Conservation (phyloP, 2,888 invertebrate species). For the Orchesellides sinensis region DNA sequence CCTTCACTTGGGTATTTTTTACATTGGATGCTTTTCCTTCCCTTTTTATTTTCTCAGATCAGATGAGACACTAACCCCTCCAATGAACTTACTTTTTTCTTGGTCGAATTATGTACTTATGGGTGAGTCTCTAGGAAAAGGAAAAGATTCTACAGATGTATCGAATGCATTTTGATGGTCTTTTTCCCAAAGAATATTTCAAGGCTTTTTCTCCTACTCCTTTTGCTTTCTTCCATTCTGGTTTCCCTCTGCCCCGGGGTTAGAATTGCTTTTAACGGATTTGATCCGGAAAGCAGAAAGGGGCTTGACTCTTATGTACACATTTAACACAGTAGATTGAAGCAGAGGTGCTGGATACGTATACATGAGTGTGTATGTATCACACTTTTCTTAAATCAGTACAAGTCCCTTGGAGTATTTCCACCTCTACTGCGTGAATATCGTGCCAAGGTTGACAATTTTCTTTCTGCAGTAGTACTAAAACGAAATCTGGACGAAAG, state of each 20-base stretch:
- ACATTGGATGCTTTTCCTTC: conserved; percentile 21
- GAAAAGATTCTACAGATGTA: conserved; percentile 14
- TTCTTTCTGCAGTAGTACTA: too few species aligned
- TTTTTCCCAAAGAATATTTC: conserved; percentile 28
- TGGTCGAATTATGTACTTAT: conserved; percentile 52
- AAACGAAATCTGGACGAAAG: too few species aligned
- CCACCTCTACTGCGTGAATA: conserved; percentile 13
- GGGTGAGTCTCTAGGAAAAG: conserved; percentile 16
- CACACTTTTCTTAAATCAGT: background rate
- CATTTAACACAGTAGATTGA: background rate
- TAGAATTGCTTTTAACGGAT: conserved; percentile 73
- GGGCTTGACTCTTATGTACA: conserved; percentile 26
- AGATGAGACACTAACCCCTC: conserved; percentile 56
- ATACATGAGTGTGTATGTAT: background rate
- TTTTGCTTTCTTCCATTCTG: conserved; percentile 22
- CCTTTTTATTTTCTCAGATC: conserved; percentile 30
- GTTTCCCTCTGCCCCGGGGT: conserved; percentile 65
- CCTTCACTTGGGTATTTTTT: conserved; percentile 4
- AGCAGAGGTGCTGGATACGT: background rate
- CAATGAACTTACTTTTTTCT: conserved; percentile 46
- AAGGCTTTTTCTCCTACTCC: conserved; percentile 28
- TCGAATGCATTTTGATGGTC: conserved; percentile 48
- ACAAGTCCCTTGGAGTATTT: background rate
- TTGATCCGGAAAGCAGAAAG: conserved; percentile 57
- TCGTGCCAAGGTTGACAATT: conserved; percentile 58